A percentile compares a stretch with the other conserved stretches of the same genome.
Evolutionary conservation across 2,113 vertebrate species (phyloP).

Genomic region (Amphiprion ocellaris): DNA sequence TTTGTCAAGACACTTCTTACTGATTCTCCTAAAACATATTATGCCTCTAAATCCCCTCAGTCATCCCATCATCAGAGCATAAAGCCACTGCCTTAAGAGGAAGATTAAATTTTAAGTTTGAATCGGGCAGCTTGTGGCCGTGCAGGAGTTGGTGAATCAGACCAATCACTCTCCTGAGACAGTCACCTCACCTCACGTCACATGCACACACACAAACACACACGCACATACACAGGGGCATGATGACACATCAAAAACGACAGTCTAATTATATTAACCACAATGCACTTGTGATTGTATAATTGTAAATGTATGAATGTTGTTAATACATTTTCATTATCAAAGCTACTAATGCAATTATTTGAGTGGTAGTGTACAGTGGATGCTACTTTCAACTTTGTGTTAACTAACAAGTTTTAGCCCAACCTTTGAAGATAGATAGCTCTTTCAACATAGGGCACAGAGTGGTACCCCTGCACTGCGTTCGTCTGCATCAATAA

Average conservation of each 20-base stretch:
- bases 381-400: too few species aligned
- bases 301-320: too few species aligned
- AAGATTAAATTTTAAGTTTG: constrained; percentile 3
- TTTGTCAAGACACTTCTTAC: constrained; percentile 8
- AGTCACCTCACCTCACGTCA: constrained; percentile 18
- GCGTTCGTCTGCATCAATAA: too few species aligned
- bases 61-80: constrained; percentile 5
- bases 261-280: too few species aligned
- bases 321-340: too few species aligned
- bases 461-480: too few species aligned
- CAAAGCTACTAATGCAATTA: too few species aligned
- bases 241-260: background rate
- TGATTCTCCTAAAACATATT: constrained; percentile 26
- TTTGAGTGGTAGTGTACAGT: too few species aligned
- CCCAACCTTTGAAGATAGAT: too few species aligned
- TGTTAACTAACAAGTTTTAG: too few species aligned
- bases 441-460: too few species aligned
- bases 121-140: constrained; percentile 1
- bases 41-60: background rate
- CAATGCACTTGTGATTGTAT: too few species aligned
- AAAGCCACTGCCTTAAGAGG: constrained; percentile 10
- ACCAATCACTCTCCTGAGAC: constrained; percentile 8
- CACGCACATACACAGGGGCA: background rate
- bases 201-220: constrained; percentile 3
- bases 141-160: constrained; percentile 13